Evolutionary conservation across 1,140 invertebrate genomes (phyloP).

Genomic region (Euschistus heros): DNA sequence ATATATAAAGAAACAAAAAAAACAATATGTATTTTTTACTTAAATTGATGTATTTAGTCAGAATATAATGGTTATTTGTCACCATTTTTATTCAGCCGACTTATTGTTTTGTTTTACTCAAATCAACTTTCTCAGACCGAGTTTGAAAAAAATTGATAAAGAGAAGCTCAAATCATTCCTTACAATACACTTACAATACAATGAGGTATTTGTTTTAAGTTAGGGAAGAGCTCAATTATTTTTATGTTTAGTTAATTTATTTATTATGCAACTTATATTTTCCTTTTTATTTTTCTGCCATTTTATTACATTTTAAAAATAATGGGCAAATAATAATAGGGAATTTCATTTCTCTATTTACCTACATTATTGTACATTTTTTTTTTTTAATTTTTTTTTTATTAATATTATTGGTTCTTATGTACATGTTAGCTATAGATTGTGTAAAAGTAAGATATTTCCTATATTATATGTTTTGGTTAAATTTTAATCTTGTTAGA

Average conservation of each 20-base stretch:
- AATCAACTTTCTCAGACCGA: not conserved
- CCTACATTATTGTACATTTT: too few species aligned
- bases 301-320: too few species aligned
- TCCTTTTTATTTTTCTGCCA: too few species aligned
- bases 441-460: too few species aligned
- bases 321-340: too few species aligned
- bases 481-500: too few species aligned
- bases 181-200: not conserved
- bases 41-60: not conserved
- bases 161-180: slow-evolving; percentile 9
- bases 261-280: slow-evolving; percentile 1
- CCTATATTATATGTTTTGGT: too few species aligned
- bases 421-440: too few species aligned
- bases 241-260: slow-evolving; percentile 6
- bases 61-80: slow-evolving; percentile 7
- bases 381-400: too few species aligned
- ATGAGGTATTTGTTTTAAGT: not conserved
- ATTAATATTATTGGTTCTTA: too few species aligned
- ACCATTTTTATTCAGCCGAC: not conserved
- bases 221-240: slow-evolving; percentile 13
- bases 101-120: not conserved
- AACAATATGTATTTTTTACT: not conserved
- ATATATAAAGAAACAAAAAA: not conserved
- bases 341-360: too few species aligned
- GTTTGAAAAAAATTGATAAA: too few species aligned